Conservation (phyloP, 2,113 vertebrate species). For the Scalopus aquaticus region DNA sequence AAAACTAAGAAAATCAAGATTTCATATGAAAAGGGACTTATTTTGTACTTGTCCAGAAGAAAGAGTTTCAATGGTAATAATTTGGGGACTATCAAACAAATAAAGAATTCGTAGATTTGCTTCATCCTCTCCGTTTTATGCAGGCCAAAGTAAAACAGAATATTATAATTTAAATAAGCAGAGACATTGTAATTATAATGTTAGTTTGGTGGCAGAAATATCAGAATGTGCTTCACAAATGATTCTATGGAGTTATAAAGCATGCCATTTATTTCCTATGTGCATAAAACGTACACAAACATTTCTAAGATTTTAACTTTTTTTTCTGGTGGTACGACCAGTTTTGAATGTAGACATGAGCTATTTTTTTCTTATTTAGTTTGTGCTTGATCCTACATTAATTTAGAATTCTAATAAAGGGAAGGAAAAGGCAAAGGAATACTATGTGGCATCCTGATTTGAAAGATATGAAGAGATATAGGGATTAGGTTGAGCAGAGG, state of each 20-base stretch:
- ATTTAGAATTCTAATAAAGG: not conserved
- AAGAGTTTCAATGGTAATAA: not conserved
- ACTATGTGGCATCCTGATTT: not conserved
- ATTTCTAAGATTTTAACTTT: not conserved
- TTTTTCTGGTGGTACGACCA: not conserved
- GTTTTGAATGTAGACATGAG: not conserved
- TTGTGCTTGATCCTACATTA: not conserved
- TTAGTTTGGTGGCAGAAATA: not conserved
- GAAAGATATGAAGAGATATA: not conserved
- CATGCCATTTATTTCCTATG: not conserved
- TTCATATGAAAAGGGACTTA: not conserved
- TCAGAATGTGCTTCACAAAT: not conserved
- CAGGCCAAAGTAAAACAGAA: not conserved
- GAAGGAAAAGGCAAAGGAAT: not conserved
- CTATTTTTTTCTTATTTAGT: not conserved
- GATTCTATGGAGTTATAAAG: not conserved
- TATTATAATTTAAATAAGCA: not conserved
- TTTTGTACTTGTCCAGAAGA: not conserved
- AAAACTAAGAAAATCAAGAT: not conserved
- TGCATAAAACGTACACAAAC: not conserved
- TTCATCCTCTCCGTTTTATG: not conserved
- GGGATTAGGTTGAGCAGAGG: not conserved
- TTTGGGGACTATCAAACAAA: not conserved
- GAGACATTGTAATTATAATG: not conserved
- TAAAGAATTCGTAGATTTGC: not conserved